Conservation (phyloP, 2,888 invertebrate genomes). For the Cryptus armator region DNA sequence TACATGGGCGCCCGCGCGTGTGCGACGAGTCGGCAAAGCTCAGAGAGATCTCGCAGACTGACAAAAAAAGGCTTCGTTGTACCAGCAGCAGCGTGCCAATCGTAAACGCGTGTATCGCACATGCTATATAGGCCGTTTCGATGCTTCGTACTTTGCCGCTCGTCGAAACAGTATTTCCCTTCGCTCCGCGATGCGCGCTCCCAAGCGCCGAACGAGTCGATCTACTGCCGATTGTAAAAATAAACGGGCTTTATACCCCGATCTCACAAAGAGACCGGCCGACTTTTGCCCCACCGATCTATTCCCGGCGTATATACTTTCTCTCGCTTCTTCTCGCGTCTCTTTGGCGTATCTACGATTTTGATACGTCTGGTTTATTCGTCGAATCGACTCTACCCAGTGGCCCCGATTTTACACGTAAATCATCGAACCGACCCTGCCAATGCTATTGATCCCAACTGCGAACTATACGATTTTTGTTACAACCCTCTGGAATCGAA, state of each 20-base stretch:
- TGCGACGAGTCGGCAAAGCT: slow-evolving; percentile 71
- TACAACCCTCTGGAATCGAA: background rate
- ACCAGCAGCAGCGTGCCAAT: slow-evolving; percentile 70
- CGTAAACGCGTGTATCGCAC: slow-evolving; percentile 83
- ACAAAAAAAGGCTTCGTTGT: slow-evolving; percentile 78
- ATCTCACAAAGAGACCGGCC: slow-evolving; percentile 68
- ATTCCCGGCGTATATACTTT: slow-evolving; percentile 59
- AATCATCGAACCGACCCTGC: slow-evolving; percentile 34
- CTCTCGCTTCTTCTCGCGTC: slow-evolving; percentile 44
- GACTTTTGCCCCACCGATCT: slow-evolving; percentile 57
- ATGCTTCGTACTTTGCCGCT: slow-evolving; percentile 27
- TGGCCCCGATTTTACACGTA: slow-evolving; percentile 3
- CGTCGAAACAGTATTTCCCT: slow-evolving; percentile 59
- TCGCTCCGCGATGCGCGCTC: slow-evolving; percentile 34
- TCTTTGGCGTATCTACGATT: slow-evolving; percentile 55
- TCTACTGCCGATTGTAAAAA: slow-evolving; percentile 80
- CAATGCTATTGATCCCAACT: slow-evolving; percentile 27
- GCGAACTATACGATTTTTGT: background rate
- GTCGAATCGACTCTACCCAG: slow-evolving; percentile 53
- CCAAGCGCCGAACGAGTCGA: slow-evolving; percentile 75
- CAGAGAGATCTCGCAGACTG: slow-evolving; percentile 83
- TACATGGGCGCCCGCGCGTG: background rate
- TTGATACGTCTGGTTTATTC: slow-evolving; percentile 60
- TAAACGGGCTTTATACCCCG: slow-evolving; percentile 74
- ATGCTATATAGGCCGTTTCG: slow-evolving; percentile 75